These are phyloP conservation scores for Pachypanchax playfairii DNA, from an alignment of 2,113 vertebrate species.

Conservation along the genomic window DNA sequence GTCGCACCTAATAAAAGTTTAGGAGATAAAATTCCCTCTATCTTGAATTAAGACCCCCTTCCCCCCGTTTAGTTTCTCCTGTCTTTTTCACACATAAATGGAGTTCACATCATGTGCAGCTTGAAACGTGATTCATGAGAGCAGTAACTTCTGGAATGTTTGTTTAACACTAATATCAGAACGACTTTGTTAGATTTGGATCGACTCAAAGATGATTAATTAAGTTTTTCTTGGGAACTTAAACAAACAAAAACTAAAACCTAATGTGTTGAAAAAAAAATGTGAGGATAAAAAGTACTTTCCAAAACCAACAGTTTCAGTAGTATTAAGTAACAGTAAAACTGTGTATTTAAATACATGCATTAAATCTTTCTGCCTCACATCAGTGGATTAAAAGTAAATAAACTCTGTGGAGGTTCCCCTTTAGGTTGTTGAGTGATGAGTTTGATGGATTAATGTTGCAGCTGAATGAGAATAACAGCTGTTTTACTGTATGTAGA, in stretches of 20 bases:
- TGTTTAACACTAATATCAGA: neutral
- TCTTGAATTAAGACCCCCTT: too few species aligned
- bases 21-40: neutral
- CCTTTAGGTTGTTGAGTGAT: constrained; percentile 17
- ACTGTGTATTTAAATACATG: constrained; percentile 5
- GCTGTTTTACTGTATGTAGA: neutral
- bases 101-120: neutral
- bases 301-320: constrained; percentile 17
- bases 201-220: constrained; percentile 4
- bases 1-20: neutral
- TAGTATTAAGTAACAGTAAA: neutral
- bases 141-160: neutral
- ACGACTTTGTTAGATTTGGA: constrained; percentile 2
- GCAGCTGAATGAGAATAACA: constrained; percentile 14
- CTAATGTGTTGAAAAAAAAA: constrained; percentile 19
- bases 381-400: constrained; percentile 16
- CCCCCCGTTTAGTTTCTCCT: neutral
- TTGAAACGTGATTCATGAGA: constrained; percentile 9
- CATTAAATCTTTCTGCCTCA: constrained; percentile 12
- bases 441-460: constrained; percentile 18
- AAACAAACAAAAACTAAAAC: constrained; percentile 22
- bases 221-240: constrained; percentile 12
- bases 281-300: neutral
- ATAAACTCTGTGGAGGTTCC: constrained; percentile 16
- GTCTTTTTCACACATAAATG: constrained; percentile 5